Evolutionary conservation across 2,888 invertebrate species (phyloP).

Genomic region (Hyposoter dolosus): DNA sequence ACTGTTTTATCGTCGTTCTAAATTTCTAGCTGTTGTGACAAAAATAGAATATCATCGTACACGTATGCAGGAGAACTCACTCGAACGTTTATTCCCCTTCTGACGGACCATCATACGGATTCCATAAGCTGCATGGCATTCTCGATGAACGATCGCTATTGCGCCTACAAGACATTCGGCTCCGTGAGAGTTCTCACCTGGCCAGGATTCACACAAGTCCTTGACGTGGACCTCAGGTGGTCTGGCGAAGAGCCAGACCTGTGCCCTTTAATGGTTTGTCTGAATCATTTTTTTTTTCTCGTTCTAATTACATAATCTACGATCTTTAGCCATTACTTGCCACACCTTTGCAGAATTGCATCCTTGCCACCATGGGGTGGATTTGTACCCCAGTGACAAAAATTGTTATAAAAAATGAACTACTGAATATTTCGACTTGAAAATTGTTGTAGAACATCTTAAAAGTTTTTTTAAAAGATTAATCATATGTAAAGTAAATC

Average conservation of each 20-base stretch:
- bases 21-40: conserved; percentile 72
- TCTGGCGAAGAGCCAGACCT: background rate
- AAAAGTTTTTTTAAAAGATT: too few species aligned
- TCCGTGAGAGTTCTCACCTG: conserved; percentile 71
- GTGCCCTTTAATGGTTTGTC: background rate
- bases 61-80: conserved; percentile 58
- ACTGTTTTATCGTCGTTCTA: background rate
- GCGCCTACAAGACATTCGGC: conserved; percentile 70
- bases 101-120: background rate
- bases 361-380: too few species aligned
- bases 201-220: conserved; percentile 60
- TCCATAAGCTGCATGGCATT: conserved; percentile 68
- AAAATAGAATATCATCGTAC: conserved; percentile 66
- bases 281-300: background rate
- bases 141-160: conserved; percentile 75
- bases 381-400: too few species aligned
- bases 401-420: too few species aligned
- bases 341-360: too few species aligned
- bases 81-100: conserved; percentile 26
- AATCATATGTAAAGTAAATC: too few species aligned
- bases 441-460: too few species aligned
- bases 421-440: too few species aligned
- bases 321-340: too few species aligned
- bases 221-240: conserved; percentile 61
- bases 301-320: background rate